A percentile compares a stretch with the other conserved stretches of the same genome.
These are phyloP conservation scores for Clarias magur DNA, from an alignment of 2,113 vertebrate genomes.

Conservation along the genomic window DNA sequence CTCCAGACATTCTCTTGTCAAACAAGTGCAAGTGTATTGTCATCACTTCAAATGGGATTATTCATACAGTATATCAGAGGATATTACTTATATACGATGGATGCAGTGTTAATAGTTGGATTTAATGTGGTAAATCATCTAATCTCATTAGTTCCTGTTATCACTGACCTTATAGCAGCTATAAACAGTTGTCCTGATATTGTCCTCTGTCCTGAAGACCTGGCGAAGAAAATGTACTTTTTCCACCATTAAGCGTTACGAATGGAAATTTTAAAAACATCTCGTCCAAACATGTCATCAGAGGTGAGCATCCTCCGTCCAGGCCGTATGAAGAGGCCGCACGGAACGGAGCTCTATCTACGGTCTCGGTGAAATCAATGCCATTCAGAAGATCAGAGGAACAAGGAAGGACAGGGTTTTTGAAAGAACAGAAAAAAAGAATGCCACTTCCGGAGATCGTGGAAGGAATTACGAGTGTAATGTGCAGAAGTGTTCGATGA, in stretches of 20 bases:
- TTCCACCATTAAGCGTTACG: neutral
- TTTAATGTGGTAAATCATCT: neutral
- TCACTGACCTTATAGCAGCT: neutral
- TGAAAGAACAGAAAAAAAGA: slow-evolving; percentile 4
- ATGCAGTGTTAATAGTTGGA: neutral
- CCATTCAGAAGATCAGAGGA: slow-evolving; percentile 16
- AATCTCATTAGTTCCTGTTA: neutral
- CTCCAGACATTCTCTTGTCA: too few relatives aligned
- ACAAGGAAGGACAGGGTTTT: neutral
- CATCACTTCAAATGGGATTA: too few relatives aligned
- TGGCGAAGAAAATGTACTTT: neutral
- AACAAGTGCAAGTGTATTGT: too few relatives aligned
- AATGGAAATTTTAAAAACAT: neutral
- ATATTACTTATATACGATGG: too few relatives aligned
- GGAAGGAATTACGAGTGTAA: neutral
- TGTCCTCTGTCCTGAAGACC: neutral
- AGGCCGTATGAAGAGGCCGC: neutral
- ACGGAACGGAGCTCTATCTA: neutral
- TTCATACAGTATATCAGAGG: too few relatives aligned
- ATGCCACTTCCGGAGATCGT: neutral
- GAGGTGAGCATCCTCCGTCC: neutral
- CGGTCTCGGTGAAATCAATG: neutral
- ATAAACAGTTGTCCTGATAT: neutral
- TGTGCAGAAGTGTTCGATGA: neutral
- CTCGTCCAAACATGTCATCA: too few relatives aligned